Evolutionary conservation across 92 coral and sea anemone species (phyloP).

Genomic region (Siderastrea siderea): DNA sequence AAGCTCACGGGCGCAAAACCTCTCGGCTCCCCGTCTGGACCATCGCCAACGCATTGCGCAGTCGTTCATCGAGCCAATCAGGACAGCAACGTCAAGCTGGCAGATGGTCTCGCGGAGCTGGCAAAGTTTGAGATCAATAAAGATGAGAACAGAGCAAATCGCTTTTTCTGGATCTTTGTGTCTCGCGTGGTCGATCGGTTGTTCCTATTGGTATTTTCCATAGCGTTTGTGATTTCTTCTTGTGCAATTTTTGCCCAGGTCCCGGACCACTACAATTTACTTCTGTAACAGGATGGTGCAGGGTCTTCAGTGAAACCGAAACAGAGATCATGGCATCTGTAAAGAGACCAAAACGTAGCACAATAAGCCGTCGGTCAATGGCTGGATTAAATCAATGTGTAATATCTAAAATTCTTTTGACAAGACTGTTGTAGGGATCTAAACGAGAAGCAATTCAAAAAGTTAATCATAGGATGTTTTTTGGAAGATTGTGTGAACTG

Average conservation of each 20-base stretch:
- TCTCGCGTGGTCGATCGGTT: constrained; percentile 89
- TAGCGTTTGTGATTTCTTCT: constrained; percentile 77
- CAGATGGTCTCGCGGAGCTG: constrained; percentile 73
- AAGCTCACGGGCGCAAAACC: constrained; percentile 69
- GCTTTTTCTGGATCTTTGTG: constrained; percentile 90
- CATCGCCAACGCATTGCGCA: constrained; percentile 30
- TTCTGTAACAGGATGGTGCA: constrained; percentile 16
- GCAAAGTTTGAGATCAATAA: constrained; percentile 48
- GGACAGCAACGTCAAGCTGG: constrained; percentile 35
- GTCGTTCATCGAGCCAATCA: constrained; percentile 15
- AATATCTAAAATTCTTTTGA: too few relatives aligned
- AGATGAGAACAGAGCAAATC: constrained; percentile 52
- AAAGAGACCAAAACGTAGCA: too few relatives aligned
- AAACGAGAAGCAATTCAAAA: too few relatives aligned
- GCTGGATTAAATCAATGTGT: too few relatives aligned
- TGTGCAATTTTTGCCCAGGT: constrained; percentile 78
- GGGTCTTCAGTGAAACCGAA: too few relatives aligned
- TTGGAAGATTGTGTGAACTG: too few relatives aligned
- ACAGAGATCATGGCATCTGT: too few relatives aligned
- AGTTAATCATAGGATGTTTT: too few relatives aligned
- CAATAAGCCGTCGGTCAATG: too few relatives aligned
- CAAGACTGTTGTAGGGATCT: too few relatives aligned
- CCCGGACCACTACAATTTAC: constrained; percentile 79
- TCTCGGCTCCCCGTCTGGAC: constrained; percentile 27
- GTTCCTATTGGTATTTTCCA: constrained; percentile 69